A percentile compares a stretch with the other conserved stretches of the same genome.
Evolutionary conservation across 2,113 vertebrate genomes (phyloP).

Genomic region (Heloderma charlesbogerti): DNA sequence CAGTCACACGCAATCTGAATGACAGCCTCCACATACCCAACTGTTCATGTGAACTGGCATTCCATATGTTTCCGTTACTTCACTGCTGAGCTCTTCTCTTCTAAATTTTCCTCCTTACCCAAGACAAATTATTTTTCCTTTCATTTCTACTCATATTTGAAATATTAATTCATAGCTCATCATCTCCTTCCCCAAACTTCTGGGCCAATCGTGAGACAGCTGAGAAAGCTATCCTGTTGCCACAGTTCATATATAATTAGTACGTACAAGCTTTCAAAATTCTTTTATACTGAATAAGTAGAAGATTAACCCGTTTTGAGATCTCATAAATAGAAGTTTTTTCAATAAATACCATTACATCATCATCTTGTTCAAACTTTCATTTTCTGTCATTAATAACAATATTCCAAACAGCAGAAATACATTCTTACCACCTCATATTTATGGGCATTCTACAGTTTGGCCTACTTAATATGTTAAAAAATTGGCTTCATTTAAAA

Average conservation of each 20-base stretch:
- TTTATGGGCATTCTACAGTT: slow-evolving; percentile 10
- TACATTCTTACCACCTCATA: neutral
- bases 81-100: neutral
- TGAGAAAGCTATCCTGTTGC: neutral
- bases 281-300: neutral
- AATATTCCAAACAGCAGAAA: neutral
- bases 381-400: neutral
- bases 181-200: neutral
- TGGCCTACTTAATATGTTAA: neutral
- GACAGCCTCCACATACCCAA: neutral
- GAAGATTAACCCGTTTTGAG: neutral
- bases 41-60: neutral
- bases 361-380: neutral
- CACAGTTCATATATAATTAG: neutral
- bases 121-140: neutral
- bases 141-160: neutral
- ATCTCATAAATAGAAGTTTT: neutral
- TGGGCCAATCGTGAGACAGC: neutral
- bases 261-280: neutral
- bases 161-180: neutral
- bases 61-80: neutral
- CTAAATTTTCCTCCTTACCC: neutral
- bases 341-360: neutral
- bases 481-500: neutral
- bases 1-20: neutral